Evolutionary conservation across 2,113 vertebrate species (phyloP).

Genomic region (Erpornis zantholeuca): DNA sequence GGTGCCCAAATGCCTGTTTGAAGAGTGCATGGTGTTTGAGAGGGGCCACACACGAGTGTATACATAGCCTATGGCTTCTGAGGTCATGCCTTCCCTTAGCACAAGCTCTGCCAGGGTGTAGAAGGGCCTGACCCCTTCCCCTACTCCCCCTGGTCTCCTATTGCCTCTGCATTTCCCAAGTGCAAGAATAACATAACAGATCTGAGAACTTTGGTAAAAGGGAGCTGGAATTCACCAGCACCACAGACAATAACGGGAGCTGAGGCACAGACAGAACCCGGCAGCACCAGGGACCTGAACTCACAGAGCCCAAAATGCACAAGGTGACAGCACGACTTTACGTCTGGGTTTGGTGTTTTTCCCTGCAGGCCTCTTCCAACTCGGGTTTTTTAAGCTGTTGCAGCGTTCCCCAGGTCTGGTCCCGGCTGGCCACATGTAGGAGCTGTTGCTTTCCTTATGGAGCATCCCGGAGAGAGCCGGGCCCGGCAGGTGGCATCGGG

Average conservation of each 20-base stretch:
- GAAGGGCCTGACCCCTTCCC: no score
- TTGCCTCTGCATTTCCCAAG: fast-evolving
- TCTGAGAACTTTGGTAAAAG: background rate
- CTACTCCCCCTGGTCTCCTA: fast-evolving
- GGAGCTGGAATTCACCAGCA: background rate
- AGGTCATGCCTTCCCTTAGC: background rate
- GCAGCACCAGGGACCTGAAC: background rate
- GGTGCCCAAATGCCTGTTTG: background rate
- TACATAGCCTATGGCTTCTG: fast-evolving
- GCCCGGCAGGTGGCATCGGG: conserved; percentile 55
- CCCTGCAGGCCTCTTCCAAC: background rate
- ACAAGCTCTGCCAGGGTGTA: background rate
- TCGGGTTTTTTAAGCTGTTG: fast-evolving
- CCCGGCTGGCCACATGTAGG: background rate
- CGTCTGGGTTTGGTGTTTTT: fast-evolving
- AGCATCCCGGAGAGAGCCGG: background rate
- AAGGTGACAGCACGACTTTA: fast-evolving
- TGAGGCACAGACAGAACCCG: background rate
- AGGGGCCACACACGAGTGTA: fast-evolving
- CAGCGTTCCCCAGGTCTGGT: fast-evolving
- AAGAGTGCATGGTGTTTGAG: fast-evolving
- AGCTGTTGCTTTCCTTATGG: background rate
- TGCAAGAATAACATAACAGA: fast-evolving
- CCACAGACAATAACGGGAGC: fast-evolving
- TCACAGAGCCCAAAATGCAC: fast-evolving